Base-by-base conservation (phyloP, 2,113 vertebrate genomes). In the Pithys albifrons region DNA sequence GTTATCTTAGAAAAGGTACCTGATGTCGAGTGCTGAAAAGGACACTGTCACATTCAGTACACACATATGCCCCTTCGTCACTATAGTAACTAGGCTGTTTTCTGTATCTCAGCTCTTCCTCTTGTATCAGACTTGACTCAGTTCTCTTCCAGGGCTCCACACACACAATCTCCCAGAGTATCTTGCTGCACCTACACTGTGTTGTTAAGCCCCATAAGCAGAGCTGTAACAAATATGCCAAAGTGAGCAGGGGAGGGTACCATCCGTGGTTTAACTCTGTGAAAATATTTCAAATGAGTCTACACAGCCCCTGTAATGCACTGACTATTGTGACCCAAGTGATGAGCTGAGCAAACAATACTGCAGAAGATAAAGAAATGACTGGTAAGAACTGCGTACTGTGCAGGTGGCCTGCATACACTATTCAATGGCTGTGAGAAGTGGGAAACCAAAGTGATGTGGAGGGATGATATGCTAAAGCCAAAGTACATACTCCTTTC, bases 31-130 rank as follows among this genome's bases (percentile, higher is more conserved):
- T 6, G 22, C 41, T 84, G 81, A 57, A 91, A 89, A 90, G n/a
- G 13, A 78, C 19, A 25, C 10, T 37, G 49, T 45, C 70, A 67
- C 14, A 45, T 82, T 85, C 41, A 52, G 43, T 51, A 61, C 7
- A 66, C 20, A 46, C 20, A 66, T 18, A 41, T 18, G 3, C 37
- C 20, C 19, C 61, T 93, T 70, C 3, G 1, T 74, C 51, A 52
- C 91, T 71, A 49, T 88, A 75, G 66, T 74, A 93, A 92, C 77
- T 48, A 76, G n/a, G 49, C 35, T 65, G 19, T 52, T 75, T 71
- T 72, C 72, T 76, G 10, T 51, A 80, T 73, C 62, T 69, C 35
- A 33, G 37, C 51, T 41, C 48, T 87, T 87, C 58, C 46, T 83
- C 39, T 31, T 39, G 19, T 69, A 39, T 25, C 89, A 91, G 33